Base-by-base conservation (phyloP, 2,888 invertebrate species). In the Tolmerus cingulatus region DNA sequence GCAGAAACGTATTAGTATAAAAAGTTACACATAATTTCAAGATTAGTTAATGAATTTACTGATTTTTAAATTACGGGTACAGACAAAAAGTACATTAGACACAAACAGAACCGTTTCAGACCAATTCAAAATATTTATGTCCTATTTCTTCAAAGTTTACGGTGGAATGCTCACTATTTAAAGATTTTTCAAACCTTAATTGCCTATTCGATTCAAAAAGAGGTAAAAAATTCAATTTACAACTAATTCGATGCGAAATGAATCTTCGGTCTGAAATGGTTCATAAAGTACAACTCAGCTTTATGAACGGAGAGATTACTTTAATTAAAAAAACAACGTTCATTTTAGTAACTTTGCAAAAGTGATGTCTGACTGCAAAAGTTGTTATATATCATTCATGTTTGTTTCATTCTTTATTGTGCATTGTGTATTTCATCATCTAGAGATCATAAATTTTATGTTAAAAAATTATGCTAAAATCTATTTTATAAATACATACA, bases 401-500 rank as follows among this genome's bases (percentile, higher is more conserved):
- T 57, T 57, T 23, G 8, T 57, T 57, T 57, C 57, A 57, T 66
- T 66, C 8, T 79, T 79, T 79, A 51, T 79, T 79, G 79, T 79
- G 79, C 79, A 79, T 79, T 79, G 66, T 66, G 66, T 27, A 51
- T 79, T 79, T 43, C 78, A 79, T 79, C 43, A 79, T 79, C 46
- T 46, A 79, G 78, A 79, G 78, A 79, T 79, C 46, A 79, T 79
- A 79, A 27, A 51, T 79, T 79, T 46, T 12, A 79, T 79, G 46
- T 79, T 51, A 79, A 79, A 79, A 79, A 79, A 79, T 79, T 79
- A 79, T 79, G 51, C 79, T 79, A 79, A 79, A 79, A 79, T 79
- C 51, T 79, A 79, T 79, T 46, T 66, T 66, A 46, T 79, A 79
- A 79, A 79, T 79, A 66, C 66, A 66, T 66, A 79, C 79, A 79